Base-by-base conservation (phyloP, 2,113 vertebrate species). In the Phylloscopus trochiloides region DNA sequence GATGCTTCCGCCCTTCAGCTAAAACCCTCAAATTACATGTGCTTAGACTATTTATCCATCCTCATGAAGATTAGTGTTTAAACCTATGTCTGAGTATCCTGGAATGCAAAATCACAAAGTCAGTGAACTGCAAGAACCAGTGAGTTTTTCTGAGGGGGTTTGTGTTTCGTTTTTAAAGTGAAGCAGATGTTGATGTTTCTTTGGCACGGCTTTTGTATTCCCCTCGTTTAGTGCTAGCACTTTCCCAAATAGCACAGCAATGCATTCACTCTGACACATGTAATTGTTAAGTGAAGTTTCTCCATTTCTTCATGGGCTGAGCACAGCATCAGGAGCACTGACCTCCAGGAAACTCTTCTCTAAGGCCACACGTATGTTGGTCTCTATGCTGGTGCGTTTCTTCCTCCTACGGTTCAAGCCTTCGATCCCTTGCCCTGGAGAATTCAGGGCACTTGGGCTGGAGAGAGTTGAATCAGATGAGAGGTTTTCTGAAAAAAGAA, bases 331-430 rank as follows among this genome's bases (percentile, higher is more conserved):
- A 76, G 68, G 31, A 55, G 11, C 88, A 97, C 98, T 97, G 83
- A 99, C 99, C 99, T 99, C 99, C 98, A 99, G 97, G 98, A 99
- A 99, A 98, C 99, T 99, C 98, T 99, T 99, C 99, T 99, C 99
- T 99, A 99, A 99, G 99, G 99, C 99, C 98, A 99, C 99, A 98
- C 99, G 99, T 96, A 99, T 99, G 99, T 99, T 99, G 98, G 99
- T 99, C 99, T 99, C 99, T 96, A 99, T 99, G 99, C 99, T 99
- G 98, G 99, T 99, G 99, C 99, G 99, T 98, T 99, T 99, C 98
- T 99, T 99, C 95, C 99, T 99, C 98, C 99, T 98, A 86, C 99
- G 99, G 98, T 99, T 99, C 97, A 99, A 98, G 94, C 99, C 99
- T 97, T 99, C 99, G 20, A 99, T 98, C 92, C 99, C 99, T 97